Evolutionary conservation across 2,797 vertebrate species (phyloP), one percentile per base, ranked within the genome.

Genomic region (Hippocampus kuda): DNA sequence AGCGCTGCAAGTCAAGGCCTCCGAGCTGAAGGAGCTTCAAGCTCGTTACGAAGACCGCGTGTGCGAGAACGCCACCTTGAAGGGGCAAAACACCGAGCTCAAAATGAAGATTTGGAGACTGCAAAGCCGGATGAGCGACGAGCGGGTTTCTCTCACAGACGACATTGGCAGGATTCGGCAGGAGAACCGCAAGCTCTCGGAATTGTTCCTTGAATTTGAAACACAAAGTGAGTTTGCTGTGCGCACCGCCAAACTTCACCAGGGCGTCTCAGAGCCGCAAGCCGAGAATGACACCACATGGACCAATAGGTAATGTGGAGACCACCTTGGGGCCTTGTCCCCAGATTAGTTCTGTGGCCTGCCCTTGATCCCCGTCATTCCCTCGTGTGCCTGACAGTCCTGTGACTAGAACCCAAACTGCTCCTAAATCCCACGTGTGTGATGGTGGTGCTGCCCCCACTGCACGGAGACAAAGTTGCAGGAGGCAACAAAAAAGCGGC

Each of bases 261-360:
- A n/a, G 68, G 84, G 83, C 66, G 82, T 90, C 75, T 66, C 80
- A 24, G 84, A 85, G 65, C 86, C 91, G 1, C 89, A 86, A 66
- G 81, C 86, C 69, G 70, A 81, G 79, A 65, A 79, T 72, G 0
- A 72, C 57, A 78, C 72, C 0, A 90, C 88, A 9, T 81, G 70
- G 66, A 80, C 81, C 63, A 80, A 88, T 84, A 90, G 91, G 91
- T 92, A 92, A 90, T 73, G 30, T 61, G 74, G 70, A 80, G 73
- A 70, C 54, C 30, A 63, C 61, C 27, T 78, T 77, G 75, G 72
- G 79, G 38, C 72, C 86, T 27, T 2, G 34, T 46, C 68, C 70
- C 70, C 63, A 69, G 60, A 1, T 70, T 51, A 64, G 30, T 64
- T 65, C 72, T 63, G 70, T 73, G 70, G 69, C 69, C 10, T 59